Conservation (phyloP, 2,888 invertebrate genomes). For the Clostera curtula region DNA sequence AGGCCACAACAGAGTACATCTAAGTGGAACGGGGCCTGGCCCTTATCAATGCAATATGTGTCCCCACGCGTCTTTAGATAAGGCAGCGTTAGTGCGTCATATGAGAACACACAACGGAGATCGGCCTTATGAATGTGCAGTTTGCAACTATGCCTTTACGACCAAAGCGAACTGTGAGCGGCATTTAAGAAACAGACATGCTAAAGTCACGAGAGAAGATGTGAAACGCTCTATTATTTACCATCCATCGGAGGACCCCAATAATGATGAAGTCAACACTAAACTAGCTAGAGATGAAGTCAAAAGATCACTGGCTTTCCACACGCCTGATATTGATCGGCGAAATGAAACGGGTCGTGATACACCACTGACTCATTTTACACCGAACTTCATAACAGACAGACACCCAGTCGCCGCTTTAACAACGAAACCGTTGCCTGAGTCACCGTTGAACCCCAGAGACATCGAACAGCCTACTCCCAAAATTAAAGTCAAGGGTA, state of each 20-base stretch:
- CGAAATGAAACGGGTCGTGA: constrained; percentile 57
- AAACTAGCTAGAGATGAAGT: constrained; percentile 72
- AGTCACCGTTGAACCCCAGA: constrained; percentile 46
- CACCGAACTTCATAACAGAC: constrained; percentile 60
- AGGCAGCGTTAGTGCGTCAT: constrained; percentile 92
- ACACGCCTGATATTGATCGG: constrained; percentile 67
- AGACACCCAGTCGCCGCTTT: constrained; percentile 60
- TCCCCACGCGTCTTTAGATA: constrained; percentile 90
- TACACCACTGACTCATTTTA: constrained; percentile 60
- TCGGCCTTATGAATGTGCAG: constrained; percentile 93
- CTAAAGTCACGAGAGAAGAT: constrained; percentile 89
- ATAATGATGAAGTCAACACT: constrained; percentile 80
- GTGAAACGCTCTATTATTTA: constrained; percentile 91
- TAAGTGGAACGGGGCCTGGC: constrained; percentile 83
- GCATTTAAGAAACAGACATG: constrained; percentile 93
- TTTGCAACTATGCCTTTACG: constrained; percentile 98
- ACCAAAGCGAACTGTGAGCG: constrained; percentile 98
- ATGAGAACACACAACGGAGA: constrained; percentile 97
- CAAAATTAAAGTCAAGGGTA: constrained; percentile 77
- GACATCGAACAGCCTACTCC: constrained; percentile 56
- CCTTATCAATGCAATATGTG: constrained; percentile 97
- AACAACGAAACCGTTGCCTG: constrained; percentile 48
- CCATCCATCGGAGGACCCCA: constrained; percentile 89
- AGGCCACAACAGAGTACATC: constrained; percentile 91
- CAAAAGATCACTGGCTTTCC: constrained; percentile 72